Evolutionary conservation across 2,888 invertebrate species (phyloP).

Genomic region (Arctia plantaginis): DNA sequence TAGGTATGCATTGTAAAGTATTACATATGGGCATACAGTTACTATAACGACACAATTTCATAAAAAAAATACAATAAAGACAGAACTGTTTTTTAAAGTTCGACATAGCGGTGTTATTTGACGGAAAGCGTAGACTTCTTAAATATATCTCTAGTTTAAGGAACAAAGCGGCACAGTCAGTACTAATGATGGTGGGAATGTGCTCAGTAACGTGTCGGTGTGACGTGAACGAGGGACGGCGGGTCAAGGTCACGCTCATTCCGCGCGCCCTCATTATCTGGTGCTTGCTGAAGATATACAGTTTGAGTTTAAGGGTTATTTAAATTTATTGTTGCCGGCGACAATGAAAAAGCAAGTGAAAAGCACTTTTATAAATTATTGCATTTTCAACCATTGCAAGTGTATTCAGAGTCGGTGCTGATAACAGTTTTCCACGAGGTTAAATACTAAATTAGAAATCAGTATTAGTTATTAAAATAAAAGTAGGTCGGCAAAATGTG

Average conservation of each 20-base stretch:
- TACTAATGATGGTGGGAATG: background rate
- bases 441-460: too few relatives aligned
- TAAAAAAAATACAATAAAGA: too few relatives aligned
- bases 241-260: conserved; percentile 37
- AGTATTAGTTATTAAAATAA: too few relatives aligned
- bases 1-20: too few relatives aligned
- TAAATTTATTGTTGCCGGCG: background rate
- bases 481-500: background rate
- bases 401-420: background rate
- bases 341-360: background rate
- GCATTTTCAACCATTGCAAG: too few relatives aligned
- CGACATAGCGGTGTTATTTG: background rate
- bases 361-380: background rate
- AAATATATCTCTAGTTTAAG: background rate
- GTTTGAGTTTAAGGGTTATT: background rate
- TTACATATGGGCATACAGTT: too few relatives aligned
- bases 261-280: conserved; percentile 23
- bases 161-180: background rate
- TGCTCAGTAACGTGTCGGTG: background rate
- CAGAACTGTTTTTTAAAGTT: background rate
- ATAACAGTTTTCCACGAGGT: background rate
- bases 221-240: background rate
- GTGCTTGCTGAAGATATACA: background rate
- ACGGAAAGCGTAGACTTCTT: background rate
- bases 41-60: too few relatives aligned